Evolutionary conservation across 2,888 invertebrate genomes (phyloP).

Genomic region (Synergus umbraculus): DNA sequence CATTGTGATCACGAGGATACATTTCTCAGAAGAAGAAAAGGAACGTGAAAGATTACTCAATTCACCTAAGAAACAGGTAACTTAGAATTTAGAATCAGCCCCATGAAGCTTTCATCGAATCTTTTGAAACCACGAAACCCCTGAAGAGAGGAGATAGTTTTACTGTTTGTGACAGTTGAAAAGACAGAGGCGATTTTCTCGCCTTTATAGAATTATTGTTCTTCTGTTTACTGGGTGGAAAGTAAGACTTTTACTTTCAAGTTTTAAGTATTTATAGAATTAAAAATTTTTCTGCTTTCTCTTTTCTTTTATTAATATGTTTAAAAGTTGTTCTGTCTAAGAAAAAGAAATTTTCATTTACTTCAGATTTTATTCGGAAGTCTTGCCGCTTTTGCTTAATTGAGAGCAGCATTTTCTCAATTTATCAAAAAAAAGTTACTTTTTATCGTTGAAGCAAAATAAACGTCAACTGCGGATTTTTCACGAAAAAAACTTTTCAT

Average conservation of each 20-base stretch:
- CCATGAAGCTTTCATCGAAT: background rate
- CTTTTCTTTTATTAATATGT: background rate
- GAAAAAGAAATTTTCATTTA: too few relatives aligned
- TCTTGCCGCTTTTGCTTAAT: background rate
- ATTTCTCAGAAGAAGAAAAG: constrained; percentile 81
- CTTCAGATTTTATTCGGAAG: background rate
- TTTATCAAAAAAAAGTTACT: background rate
- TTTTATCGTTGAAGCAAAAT: background rate
- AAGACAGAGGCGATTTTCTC: constrained; percentile 12
- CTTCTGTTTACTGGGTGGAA: background rate
- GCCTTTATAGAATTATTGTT: background rate
- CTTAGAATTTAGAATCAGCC: constrained; percentile 40
- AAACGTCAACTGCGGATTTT: background rate
- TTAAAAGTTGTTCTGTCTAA: background rate
- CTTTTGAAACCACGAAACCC: background rate
- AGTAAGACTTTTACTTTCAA: background rate
- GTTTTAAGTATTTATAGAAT: constrained; percentile 5
- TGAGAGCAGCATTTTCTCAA: constrained; percentile 1
- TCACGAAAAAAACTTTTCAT: background rate
- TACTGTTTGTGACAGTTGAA: background rate
- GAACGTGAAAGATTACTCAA: constrained; percentile 80
- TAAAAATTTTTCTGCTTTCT: background rate
- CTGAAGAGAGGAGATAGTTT: background rate
- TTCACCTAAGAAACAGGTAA: constrained; percentile 77
- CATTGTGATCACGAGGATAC: constrained; percentile 93